Base-by-base conservation (phyloP, 2,888 invertebrate species). In the Peribatodes rhomboidaria region DNA sequence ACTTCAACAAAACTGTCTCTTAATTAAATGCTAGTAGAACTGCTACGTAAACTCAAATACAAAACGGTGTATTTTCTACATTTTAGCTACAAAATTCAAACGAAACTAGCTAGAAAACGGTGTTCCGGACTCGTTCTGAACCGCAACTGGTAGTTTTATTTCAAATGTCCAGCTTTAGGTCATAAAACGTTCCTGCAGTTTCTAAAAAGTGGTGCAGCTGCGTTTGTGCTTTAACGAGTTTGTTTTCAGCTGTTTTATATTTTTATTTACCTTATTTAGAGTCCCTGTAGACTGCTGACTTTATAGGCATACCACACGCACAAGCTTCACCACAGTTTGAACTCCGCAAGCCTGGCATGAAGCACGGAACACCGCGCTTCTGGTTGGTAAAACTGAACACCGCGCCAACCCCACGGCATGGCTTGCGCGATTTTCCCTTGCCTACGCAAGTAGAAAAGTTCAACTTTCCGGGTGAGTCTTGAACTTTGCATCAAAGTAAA, bases 151-250 rank as follows among this genome's bases (percentile, higher is more conserved):
- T 27, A 39, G 22, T 53, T 42, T 55, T 42, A 42, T 54, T 42
- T 54, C 31, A 9, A 55, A 55, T 6, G 33, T 20, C 33, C 54
- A 31, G 41, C 22, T 33, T 9, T 44, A 13, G 14, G 18, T 44
- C 9, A 55, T 44, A 55, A 55, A 55, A 46, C 35, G 55, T 22
- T 31, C 7, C 54, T 33, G 35, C 33, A n/a, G 44, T 33, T 55
- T 33, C 9, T 9, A n/a, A n/a, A 55, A 42, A 50, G 18, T 20
- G n/a, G 10, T 27, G 20, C 33, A 33, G 33, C 20, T n/a, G 14
- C 11, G 31, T 54, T 35, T 50, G 18, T 47, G 10, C 10, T 31
- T 22, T 20, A 42, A 53, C 14, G 22, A 47, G 47, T 11, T 16
- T 13, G n/a, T 46, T 56, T 46, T 35, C 14, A 46, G n/a, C 11